A percentile compares a stretch with the other conserved stretches of the same genome.
These are phyloP conservation scores for Drosophila setifemur DNA, from an alignment of 1,140 invertebrate genomes.

Conservation along the genomic window DNA sequence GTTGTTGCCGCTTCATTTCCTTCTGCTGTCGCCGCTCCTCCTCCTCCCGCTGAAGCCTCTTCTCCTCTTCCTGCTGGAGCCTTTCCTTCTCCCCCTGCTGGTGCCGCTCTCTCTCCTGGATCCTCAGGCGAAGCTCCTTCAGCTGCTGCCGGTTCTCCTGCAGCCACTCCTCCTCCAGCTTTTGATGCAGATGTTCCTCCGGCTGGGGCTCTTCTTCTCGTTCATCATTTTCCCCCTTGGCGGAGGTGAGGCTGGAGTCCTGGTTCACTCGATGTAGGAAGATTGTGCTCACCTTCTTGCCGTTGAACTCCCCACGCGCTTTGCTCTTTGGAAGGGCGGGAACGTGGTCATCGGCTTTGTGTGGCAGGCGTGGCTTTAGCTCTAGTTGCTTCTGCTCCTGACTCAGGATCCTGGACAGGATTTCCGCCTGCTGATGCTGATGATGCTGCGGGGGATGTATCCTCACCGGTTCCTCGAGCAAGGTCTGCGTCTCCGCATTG, in stretches of 20 bases:
- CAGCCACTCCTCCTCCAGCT: not conserved
- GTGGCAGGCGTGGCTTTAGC: not conserved
- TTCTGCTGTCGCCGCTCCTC: not conserved
- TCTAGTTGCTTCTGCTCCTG: not conserved
- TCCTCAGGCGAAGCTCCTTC: too few species aligned
- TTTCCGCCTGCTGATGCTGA: not conserved
- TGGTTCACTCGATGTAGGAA: constrained; percentile 64
- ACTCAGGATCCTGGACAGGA: not conserved
- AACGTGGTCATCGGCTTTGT: constrained; percentile 2
- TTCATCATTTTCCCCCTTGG: constrained; percentile 9
- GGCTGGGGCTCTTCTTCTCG: not conserved
- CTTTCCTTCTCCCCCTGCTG: not conserved
- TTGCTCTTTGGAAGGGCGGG: constrained; percentile 24
- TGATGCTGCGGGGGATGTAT: not conserved
- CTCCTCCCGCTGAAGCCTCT: not conserved
- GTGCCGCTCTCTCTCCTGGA: too few species aligned
- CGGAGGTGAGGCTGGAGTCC: constrained; percentile 39
- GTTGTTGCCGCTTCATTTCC: too few species aligned
- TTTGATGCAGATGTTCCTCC: not conserved
- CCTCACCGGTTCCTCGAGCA: not conserved
- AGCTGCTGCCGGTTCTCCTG: not conserved
- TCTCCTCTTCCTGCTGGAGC: not conserved
- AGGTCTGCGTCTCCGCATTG: constrained; percentile 51
- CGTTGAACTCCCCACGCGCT: constrained; percentile 49
- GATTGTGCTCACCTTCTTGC: constrained; percentile 66